Percentiles rank a stretch among this genome's conserved stretches.
Evolutionary conservation across 2,888 invertebrate species (phyloP).

Genomic region (Epicampocera succincta): DNA sequence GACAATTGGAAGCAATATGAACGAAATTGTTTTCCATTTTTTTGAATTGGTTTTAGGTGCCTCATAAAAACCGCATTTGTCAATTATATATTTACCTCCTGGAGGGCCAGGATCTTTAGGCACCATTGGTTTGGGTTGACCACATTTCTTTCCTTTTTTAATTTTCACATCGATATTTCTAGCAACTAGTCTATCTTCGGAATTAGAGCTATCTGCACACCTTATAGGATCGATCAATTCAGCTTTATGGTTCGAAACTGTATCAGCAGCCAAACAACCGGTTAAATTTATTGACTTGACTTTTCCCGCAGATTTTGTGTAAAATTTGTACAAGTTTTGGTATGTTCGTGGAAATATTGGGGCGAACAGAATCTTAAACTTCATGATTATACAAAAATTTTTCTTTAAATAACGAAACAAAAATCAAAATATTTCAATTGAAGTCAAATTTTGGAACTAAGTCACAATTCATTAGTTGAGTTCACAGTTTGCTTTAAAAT

Average conservation of each 20-base stretch:
- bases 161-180: background rate
- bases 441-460: no score
- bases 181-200: background rate
- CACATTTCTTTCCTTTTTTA: slow-evolving; percentile 40
- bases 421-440: background rate
- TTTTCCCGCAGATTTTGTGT: slow-evolving; percentile 20
- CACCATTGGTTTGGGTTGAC: slow-evolving; percentile 8
- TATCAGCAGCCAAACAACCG: background rate
- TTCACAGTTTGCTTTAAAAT: no score
- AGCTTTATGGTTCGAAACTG: background rate
- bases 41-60: slow-evolving; percentile 16
- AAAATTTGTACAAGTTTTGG: slow-evolving; percentile 10
- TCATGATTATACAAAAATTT: slow-evolving; percentile 34
- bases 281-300: slow-evolving; percentile 4
- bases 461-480: no score
- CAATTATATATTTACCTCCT: background rate
- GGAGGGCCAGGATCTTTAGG: slow-evolving; percentile 5
- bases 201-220: background rate
- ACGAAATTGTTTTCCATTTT: slow-evolving; percentile 45
- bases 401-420: background rate
- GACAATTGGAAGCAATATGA: slow-evolving; percentile 45
- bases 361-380: slow-evolving; percentile 1
- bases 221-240: background rate
- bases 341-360: background rate
- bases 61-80: slow-evolving; percentile 50